phyloP scores from a whole-genome alignment of 2,113 vertebrate species.

The Megaceryle maxima region DNA sequence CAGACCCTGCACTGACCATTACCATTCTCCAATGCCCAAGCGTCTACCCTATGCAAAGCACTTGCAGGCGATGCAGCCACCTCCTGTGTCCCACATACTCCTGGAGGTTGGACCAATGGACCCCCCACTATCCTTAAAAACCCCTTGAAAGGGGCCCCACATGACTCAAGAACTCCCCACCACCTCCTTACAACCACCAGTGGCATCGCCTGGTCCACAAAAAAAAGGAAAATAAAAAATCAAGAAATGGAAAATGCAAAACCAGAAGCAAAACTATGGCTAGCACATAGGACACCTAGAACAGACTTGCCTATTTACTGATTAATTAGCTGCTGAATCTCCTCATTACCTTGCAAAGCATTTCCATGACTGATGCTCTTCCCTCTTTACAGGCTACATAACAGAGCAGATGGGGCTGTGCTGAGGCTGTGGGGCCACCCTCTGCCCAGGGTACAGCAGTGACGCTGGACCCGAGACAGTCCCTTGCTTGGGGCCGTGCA shows the following conservation, averaged over 20 bases:
- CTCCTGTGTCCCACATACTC: background rate
- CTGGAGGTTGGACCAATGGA: background rate
- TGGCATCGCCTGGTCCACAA: background rate
- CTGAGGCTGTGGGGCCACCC: background rate
- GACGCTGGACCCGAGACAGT: accelerated
- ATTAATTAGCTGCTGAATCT: background rate
- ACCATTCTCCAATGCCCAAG: background rate
- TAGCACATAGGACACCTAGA: background rate
- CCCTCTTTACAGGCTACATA: background rate
- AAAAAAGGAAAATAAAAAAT: too few species aligned
- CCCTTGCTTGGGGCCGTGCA: background rate
- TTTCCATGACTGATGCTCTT: background rate
- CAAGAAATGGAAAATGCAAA: background rate
- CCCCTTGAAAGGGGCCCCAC: background rate
- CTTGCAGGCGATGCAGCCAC: background rate
- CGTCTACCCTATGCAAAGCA: accelerated
- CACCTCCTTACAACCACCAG: background rate
- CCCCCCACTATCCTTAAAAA: background rate
- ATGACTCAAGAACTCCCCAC: background rate
- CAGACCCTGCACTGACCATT: background rate
- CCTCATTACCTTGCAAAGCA: background rate
- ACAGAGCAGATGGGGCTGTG: background rate
- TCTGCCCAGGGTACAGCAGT: background rate
- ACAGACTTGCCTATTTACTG: background rate
- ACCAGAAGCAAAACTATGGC: background rate